Base-by-base conservation (phyloP, 2,797 vertebrate species). In the Myotis planiceps region DNA sequence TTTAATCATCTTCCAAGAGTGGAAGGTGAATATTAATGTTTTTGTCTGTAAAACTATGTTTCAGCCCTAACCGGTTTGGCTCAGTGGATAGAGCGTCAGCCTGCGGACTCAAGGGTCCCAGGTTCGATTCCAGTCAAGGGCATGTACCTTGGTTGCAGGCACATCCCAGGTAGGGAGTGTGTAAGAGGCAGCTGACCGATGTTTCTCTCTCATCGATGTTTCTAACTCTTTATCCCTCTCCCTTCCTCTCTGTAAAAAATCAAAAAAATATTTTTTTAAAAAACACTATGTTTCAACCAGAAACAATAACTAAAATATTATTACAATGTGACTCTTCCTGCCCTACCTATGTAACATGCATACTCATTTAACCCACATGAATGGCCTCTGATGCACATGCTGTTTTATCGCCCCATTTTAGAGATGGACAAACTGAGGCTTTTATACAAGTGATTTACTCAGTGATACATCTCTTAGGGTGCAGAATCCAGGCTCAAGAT, bases 41-140 rank as follows among this genome's bases (percentile, higher is more conserved):
- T 80, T 89, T 93, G n/a, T 29, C 69, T 94, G 45, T 55, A 71
- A 94, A 94, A 92, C 51, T 47, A 18, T 29, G 63, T 55, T 96
- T 93, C 39, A 87, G 39, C 32, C 55, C 42, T 42, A 42, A 42
- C 42, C 9, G 42, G 9, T 42, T 42, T 42, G 42, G 42, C 9
- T 42, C 42, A 42, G 42, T 42, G 42, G 42, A 42, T 42, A 42
- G 42, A 42, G 42, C 9, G 42, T 42, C 9, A 10, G 42, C 42
- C 9, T 42, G 42, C 9, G 9, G 42, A 42, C 42, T 42, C 42
- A 42, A 42, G 42, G 42, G 42, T 42, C 42, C 42, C 42, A 42
- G 42, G 42, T 42, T 42, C 42, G 2, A 42, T 42, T 42, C 42
- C 42, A 42, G 42, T 42, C 42, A 42, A 42, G 42, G 42, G 42